Conservation (phyloP, 1,140 invertebrate species). For the Diorhabda elongata region DNA sequence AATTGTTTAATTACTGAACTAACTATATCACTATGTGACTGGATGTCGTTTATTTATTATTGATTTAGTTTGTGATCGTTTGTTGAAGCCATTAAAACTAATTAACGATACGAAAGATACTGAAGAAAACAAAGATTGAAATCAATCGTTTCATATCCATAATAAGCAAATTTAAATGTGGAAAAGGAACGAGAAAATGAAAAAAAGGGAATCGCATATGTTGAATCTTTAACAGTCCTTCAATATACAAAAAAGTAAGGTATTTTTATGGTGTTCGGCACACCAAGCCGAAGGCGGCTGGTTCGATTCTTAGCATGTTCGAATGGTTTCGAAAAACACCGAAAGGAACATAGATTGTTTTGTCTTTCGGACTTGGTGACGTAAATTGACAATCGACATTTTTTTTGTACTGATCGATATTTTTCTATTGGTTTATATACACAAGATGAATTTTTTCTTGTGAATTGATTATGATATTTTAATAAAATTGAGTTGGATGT, state of each 20-base stretch:
- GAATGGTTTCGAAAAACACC: not conserved
- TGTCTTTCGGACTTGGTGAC: not conserved
- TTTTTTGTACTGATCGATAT: too few relatives aligned
- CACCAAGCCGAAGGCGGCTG: not conserved
- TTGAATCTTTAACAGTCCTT: not conserved
- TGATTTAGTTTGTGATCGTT: too few relatives aligned
- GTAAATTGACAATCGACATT: not conserved
- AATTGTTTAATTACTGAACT: too few relatives aligned
- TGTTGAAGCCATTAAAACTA: too few relatives aligned
- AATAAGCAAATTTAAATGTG: constrained; percentile 1
- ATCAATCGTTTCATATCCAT: not conserved
- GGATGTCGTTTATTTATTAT: too few relatives aligned
- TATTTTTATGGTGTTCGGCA: constrained; percentile 2
- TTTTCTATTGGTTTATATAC: too few relatives aligned
- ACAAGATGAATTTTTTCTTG: too few relatives aligned
- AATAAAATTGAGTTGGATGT: too few relatives aligned
- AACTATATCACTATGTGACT: too few relatives aligned
- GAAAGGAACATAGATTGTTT: not conserved
- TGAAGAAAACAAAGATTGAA: too few relatives aligned
- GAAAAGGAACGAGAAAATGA: not conserved
- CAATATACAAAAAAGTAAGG: not conserved
- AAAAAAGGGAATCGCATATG: not conserved
- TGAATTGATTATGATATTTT: too few relatives aligned
- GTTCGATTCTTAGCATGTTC: not conserved
- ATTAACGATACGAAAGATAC: too few relatives aligned